Conservation (phyloP, 2,797 vertebrate species). For the Poeciliopsis turneri region DNA sequence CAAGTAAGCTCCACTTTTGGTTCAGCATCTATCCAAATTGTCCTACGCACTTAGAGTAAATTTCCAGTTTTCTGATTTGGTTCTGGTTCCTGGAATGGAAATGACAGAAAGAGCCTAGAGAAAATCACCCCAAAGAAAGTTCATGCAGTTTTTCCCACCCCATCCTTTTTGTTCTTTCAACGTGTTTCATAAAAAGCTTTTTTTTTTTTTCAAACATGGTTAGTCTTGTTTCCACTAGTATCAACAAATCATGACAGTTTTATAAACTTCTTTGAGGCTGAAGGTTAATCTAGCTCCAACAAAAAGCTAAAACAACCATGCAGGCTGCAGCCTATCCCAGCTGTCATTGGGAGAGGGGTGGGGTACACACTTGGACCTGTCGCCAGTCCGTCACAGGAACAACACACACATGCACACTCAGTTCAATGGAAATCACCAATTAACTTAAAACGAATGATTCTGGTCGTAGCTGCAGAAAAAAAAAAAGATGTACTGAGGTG, state of each 20-base stretch:
- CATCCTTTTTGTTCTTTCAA: background rate
- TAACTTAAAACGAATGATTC: background rate
- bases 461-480: background rate
- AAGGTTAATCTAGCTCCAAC: conserved; percentile 5
- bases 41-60: background rate
- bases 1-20: background rate
- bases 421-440: background rate
- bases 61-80: background rate
- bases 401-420: background rate
- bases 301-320: conserved; percentile 5
- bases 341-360: conserved; percentile 1
- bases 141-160: background rate
- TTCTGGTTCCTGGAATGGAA: background rate
- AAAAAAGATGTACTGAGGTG: background rate
- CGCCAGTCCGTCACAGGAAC: background rate
- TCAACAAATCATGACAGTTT: conserved; percentile 7
- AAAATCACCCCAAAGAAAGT: background rate
- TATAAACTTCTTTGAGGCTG: conserved; percentile 5
- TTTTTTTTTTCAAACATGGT: conserved; percentile 1
- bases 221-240: conserved; percentile 10
- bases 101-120: background rate
- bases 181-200: background rate
- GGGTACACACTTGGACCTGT: background rate
- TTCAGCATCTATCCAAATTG: background rate
- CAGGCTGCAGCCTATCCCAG: conserved; percentile 2